Conservation (phyloP, 2,888 invertebrate species). For the Dioctria rufipes region DNA sequence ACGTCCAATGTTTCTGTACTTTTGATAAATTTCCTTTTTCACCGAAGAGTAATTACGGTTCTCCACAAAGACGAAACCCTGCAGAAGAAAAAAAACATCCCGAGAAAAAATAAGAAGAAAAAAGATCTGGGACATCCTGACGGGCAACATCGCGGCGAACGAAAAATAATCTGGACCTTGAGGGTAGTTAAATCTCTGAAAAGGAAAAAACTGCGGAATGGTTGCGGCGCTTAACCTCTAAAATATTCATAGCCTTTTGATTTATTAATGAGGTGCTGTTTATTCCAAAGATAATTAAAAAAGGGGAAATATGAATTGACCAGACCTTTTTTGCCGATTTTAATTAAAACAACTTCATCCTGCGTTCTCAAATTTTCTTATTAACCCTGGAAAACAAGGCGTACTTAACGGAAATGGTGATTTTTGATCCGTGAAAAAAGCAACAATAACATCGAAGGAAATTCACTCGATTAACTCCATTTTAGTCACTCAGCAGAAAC, state of each 20-base stretch:
- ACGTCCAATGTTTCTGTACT: constrained; percentile 56
- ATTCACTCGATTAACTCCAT: constrained; percentile 6
- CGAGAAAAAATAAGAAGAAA: constrained; percentile 9
- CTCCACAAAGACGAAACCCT: constrained; percentile 34
- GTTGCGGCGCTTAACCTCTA: constrained; percentile 45
- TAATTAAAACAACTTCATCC: constrained; percentile 43
- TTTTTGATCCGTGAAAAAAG: constrained; percentile 1
- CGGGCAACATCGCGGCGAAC: constrained; percentile 23
- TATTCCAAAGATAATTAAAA: constrained; percentile 57
- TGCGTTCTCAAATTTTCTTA: constrained; percentile 46
- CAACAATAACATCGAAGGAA: background rate
- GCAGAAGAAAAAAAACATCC: constrained; percentile 1
- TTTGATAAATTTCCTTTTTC: constrained; percentile 57
- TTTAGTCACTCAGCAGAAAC: background rate
- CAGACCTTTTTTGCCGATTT: constrained; percentile 42
- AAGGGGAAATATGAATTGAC: constrained; percentile 51
- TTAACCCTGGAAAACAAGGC: constrained; percentile 36
- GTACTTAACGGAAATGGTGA: constrained; percentile 1
- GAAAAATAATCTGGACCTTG: constrained; percentile 50
- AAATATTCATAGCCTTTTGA: constrained; percentile 56
- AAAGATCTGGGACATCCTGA: constrained; percentile 47
- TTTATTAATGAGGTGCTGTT: constrained; percentile 57
- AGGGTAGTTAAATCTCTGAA: constrained; percentile 34
- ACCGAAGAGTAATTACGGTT: constrained; percentile 58
- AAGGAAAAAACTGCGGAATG: constrained; percentile 37